Percentiles rank a stretch among this genome's conserved stretches.
Evolutionary conservation across 2,797 vertebrate genomes (phyloP).

Genomic region (Aulostomus chinensis): DNA sequence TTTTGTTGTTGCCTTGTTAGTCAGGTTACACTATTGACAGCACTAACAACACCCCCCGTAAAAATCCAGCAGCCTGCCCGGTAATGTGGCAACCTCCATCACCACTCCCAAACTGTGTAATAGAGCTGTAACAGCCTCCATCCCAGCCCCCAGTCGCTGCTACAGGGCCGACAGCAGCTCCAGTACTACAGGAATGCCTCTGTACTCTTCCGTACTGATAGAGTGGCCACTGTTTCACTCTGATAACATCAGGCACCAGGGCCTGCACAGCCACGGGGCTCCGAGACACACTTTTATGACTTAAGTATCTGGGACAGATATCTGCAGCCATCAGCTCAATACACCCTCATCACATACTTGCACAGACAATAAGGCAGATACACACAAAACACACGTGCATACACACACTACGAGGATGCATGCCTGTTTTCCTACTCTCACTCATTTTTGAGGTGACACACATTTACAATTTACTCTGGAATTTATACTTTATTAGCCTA

Average conservation of each 20-base stretch:
- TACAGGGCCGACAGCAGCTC: slow-evolving; percentile 39
- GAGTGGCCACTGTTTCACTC: slow-evolving; percentile 61
- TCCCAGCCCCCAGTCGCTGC: slow-evolving; percentile 23
- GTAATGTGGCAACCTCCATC: slow-evolving; percentile 34
- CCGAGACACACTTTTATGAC: slow-evolving; percentile 77
- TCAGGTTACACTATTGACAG: slow-evolving; percentile 18
- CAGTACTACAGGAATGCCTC: slow-evolving; percentile 74
- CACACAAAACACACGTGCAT: slow-evolving; percentile 11
- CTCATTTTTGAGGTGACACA: too few relatives aligned
- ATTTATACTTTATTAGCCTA: too few relatives aligned
- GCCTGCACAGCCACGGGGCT: slow-evolving; percentile 71
- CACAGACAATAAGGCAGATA: slow-evolving; percentile 42
- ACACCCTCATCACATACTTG: slow-evolving; percentile 60
- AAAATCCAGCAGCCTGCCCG: slow-evolving; percentile 37
- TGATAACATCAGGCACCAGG: slow-evolving; percentile 84
- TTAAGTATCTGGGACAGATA: slow-evolving; percentile 74
- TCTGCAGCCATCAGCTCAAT: slow-evolving; percentile 76
- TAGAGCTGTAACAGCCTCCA: slow-evolving; percentile 12
- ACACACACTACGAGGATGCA: slow-evolving; percentile 5
- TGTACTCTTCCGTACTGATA: slow-evolving; percentile 62
- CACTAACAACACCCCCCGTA: slow-evolving; percentile 46
- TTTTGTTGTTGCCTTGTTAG: slow-evolving; percentile 18
- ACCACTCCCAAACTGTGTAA: slow-evolving; percentile 34
- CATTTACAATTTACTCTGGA: too few relatives aligned
- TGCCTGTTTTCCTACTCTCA: too few relatives aligned